A percentile compares a stretch with the other conserved stretches of the same genome.
phyloP scores from a whole-genome alignment of 2,797 vertebrate genomes.

The Rhabdomys pumilio region DNA sequence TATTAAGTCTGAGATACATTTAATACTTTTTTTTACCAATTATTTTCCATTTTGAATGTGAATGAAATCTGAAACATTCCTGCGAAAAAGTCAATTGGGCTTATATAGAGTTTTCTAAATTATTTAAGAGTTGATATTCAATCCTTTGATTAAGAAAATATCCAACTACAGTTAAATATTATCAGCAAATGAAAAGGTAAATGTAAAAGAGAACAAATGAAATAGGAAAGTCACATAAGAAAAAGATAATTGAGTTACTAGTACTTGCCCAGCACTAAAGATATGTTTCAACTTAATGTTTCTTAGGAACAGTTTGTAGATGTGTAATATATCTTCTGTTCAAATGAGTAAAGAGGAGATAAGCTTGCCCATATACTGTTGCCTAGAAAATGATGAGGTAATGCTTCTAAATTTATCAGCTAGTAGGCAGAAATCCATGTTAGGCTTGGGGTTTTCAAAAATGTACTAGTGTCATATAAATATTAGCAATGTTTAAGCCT shows the following conservation, averaged over 20 bases:
- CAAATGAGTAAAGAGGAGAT: background rate
- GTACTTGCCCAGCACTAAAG: background rate
- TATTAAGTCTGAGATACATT: background rate
- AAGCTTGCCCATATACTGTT: background rate
- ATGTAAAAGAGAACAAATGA: background rate
- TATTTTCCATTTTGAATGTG: conserved; percentile 15
- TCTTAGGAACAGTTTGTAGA: background rate
- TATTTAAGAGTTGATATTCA: conserved; percentile 1
- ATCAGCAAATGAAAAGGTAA: conserved; percentile 5
- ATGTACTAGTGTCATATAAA: background rate
- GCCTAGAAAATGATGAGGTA: background rate
- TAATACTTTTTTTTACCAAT: background rate
- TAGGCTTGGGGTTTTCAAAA: background rate
- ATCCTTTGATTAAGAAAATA: conserved; percentile 45
- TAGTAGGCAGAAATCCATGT: background rate
- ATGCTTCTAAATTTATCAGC: background rate
- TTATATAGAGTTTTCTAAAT: background rate
- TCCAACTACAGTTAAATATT: conserved; percentile 26
- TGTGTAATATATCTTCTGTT: background rate
- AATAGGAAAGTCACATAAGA: background rate
- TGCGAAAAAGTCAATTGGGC: background rate
- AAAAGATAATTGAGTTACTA: background rate
- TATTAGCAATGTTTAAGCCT: background rate
- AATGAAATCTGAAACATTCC: background rate
- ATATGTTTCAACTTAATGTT: background rate